These are phyloP conservation scores for Aphelenchoides besseyi DNA, from an alignment of 1,140 invertebrate species.

Conservation along the genomic window DNA sequence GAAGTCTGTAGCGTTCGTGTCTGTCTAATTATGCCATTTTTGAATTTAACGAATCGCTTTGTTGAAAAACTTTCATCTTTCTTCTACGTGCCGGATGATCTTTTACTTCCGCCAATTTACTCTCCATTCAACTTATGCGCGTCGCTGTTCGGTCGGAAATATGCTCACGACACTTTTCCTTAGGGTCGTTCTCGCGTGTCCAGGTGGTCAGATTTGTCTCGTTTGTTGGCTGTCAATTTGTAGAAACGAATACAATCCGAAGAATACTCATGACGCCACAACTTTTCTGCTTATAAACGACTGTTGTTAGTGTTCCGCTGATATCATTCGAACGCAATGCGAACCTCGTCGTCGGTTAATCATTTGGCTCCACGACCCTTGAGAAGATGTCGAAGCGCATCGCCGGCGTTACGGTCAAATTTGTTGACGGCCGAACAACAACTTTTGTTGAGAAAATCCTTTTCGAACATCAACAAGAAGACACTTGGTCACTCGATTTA, in stretches of 20 bases:
- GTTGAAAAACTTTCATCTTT: too few species aligned
- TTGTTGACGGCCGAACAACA: conserved; percentile 40
- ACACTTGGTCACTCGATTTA: conserved; percentile 45
- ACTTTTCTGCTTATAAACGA: too few species aligned
- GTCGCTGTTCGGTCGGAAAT: background rate
- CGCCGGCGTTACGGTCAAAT: conserved; percentile 34
- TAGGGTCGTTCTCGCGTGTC: background rate
- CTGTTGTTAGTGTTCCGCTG: too few species aligned
- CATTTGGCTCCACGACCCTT: conserved; percentile 34
- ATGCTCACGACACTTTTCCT: background rate
- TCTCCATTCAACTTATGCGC: background rate
- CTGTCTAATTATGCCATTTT: too few species aligned
- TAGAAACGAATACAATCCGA: too few species aligned
- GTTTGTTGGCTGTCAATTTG: too few species aligned
- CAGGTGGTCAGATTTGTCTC: background rate
- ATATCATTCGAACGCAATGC: too few species aligned
- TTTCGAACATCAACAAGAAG: conserved; percentile 47
- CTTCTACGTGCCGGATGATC: too few species aligned
- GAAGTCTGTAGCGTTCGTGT: too few species aligned
- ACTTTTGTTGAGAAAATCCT: conserved; percentile 48
- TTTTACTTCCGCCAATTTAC: background rate
- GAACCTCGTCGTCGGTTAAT: background rate
- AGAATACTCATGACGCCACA: too few species aligned
- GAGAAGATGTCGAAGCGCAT: conserved; percentile 36
- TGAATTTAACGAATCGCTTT: too few species aligned